phyloP scores from a whole-genome alignment of 1,140 invertebrate species.

The Megalopta genalis region DNA sequence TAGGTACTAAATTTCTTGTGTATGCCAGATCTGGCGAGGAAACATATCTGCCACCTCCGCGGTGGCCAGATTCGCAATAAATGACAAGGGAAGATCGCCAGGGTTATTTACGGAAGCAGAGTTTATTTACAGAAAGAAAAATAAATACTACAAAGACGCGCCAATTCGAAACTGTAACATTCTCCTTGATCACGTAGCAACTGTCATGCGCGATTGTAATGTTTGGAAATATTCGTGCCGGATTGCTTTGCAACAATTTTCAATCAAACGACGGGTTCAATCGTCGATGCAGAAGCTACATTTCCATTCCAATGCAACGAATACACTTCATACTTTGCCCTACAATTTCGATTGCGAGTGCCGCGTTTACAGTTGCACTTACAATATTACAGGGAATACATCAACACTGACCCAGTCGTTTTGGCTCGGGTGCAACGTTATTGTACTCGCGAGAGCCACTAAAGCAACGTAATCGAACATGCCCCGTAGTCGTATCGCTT shows the following conservation, averaged over 20 bases:
- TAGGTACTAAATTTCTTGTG: too few relatives aligned
- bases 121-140: too few relatives aligned
- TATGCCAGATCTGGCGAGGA: too few relatives aligned
- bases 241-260: not conserved
- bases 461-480: conserved; percentile 13
- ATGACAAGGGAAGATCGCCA: too few relatives aligned
- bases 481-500: not conserved
- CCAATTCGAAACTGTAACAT: too few relatives aligned
- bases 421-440: conserved; percentile 19
- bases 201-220: too few relatives aligned
- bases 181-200: too few relatives aligned
- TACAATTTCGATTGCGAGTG: not conserved
- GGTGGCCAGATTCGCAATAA: too few relatives aligned
- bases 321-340: not conserved
- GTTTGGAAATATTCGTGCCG: too few relatives aligned
- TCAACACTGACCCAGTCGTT: conserved; percentile 11
- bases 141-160: too few relatives aligned
- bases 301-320: conserved; percentile 1
- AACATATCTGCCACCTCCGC: too few relatives aligned
- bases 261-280: not conserved
- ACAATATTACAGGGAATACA: conserved; percentile 31
- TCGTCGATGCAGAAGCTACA: not conserved
- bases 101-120: too few relatives aligned
- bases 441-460: conserved; percentile 32
- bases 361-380: conserved; percentile 23